Base-by-base conservation (phyloP, 2,888 invertebrate genomes). In the Mayetiola destructor region DNA sequence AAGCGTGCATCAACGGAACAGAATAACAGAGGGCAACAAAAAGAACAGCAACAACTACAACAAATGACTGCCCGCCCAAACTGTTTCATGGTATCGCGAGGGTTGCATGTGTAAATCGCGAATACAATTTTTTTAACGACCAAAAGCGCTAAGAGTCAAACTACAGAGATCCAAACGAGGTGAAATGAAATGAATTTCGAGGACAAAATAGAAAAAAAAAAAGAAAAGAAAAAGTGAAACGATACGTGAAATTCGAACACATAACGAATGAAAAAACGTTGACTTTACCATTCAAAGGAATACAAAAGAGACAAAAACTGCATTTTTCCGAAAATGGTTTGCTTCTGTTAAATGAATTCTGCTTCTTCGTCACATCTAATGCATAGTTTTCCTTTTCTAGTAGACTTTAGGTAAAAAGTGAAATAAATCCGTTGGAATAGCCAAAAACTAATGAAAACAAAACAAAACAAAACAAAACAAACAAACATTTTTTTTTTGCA, bases 71-170 rank as follows among this genome's bases (percentile, higher is more conserved):
- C 4, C 27, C 48, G 4, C 23, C 48, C 48, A n/a, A 48, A 23
- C 27, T 27, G 27, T 48, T n/a, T 27, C 27, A 27, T n/a, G n/a
- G 16, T 48, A 42, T 42, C 42, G 42, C 42, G 42, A 8, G 32
- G 12, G 32, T n/a, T 12, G 32, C 27, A 27, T 48, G 48, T 48
- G 27, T 48, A 48, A 48, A 48, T 48, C 48, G 48, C 18, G 48
- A 16, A 9, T 48, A 48, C 48, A 48, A n/a, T 27, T 23, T 48
- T 48, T 48, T 48, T 48, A 27, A 40, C 40, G 40, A 40, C n/a
- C 14, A 5, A 23, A 48, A n/a, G 27, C 21, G 3, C 12, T 20
- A 5, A 10, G 20, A 39, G 20, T 9, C 3, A 12, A 16, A 39
- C 5, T 4, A 20, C 12, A 36, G n/a, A 12, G n/a, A 12, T 36